phyloP scores from a whole-genome alignment of 2,113 vertebrate genomes.

The Eublepharis macularius region DNA sequence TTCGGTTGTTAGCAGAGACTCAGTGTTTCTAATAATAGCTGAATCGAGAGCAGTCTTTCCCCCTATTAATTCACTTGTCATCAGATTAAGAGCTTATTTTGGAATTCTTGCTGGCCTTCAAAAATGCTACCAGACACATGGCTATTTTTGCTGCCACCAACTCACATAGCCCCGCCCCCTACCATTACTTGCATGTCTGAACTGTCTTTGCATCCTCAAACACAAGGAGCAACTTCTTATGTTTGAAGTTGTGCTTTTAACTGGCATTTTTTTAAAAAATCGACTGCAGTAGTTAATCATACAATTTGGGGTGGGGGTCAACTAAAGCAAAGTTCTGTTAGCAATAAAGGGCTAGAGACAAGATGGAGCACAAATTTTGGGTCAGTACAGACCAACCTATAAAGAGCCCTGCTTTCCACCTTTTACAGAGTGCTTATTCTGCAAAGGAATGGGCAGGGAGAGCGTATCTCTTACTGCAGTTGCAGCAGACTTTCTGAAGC shows the following conservation, averaged over 20 bases:
- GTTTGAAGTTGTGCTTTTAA: not conserved
- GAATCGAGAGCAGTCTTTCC: no score
- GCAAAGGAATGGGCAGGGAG: not conserved
- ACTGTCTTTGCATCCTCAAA: not conserved
- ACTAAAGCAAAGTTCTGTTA: not conserved
- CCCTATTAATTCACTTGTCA: no score
- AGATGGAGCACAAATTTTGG: not conserved
- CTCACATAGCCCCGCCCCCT: no score
- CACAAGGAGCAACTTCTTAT: not conserved
- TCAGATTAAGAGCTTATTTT: no score
- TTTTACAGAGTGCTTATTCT: not conserved
- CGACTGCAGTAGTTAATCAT: not conserved
- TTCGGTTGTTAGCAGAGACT: not conserved
- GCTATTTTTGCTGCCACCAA: no score
- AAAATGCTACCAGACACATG: no score
- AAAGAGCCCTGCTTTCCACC: not conserved
- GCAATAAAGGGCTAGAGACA: not conserved
- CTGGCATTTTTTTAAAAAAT: not conserved
- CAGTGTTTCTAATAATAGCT: not conserved
- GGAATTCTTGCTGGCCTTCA: no score
- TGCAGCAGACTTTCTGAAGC: conserved; percentile 23
- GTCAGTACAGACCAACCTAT: not conserved
- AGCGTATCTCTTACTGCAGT: not conserved
- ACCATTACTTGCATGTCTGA: not conserved
- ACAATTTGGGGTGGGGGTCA: not conserved